Conservation (phyloP, 2,113 vertebrate species). For the Ondatra zibethicus region DNA sequence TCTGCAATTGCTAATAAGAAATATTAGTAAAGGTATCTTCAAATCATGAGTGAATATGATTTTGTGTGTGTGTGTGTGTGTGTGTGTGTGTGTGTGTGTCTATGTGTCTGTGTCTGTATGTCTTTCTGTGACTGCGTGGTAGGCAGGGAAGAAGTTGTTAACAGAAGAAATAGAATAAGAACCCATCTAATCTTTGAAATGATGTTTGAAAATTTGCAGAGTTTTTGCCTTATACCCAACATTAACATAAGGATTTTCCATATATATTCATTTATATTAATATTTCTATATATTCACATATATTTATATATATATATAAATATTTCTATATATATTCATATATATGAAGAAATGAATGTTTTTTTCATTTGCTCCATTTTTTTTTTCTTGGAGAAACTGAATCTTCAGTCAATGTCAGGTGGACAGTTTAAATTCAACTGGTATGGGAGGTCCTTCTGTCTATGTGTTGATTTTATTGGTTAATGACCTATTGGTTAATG, state of each 20-base stretch:
- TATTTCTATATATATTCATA: too few relatives aligned
- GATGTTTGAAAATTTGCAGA: background rate
- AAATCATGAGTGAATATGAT: background rate
- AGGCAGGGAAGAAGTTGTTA: background rate
- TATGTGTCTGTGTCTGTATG: background rate
- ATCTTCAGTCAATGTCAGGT: background rate
- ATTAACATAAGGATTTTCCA: background rate
- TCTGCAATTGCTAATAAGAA: background rate
- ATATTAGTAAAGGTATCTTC: background rate
- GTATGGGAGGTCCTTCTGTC: too few relatives aligned
- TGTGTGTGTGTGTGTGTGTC: background rate
- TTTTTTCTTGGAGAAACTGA: conserved; percentile 43
- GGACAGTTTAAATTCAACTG: background rate
- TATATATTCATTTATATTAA: too few relatives aligned
- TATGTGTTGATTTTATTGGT: too few relatives aligned
- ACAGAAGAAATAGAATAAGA: background rate
- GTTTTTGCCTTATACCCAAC: background rate
- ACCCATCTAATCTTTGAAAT: background rate
- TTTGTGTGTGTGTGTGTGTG: background rate
- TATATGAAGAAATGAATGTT: background rate
- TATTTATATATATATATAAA: too few relatives aligned
- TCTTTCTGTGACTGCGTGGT: background rate
- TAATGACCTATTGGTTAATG: too few relatives aligned
- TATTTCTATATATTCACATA: too few relatives aligned
- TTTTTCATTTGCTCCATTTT: conserved; percentile 53